Percentiles rank a stretch among this genome's conserved stretches.
These are phyloP conservation scores for Diadema setosum DNA, from an alignment of 35 echinoderm and acorn worm species.

Conservation along the genomic window DNA sequence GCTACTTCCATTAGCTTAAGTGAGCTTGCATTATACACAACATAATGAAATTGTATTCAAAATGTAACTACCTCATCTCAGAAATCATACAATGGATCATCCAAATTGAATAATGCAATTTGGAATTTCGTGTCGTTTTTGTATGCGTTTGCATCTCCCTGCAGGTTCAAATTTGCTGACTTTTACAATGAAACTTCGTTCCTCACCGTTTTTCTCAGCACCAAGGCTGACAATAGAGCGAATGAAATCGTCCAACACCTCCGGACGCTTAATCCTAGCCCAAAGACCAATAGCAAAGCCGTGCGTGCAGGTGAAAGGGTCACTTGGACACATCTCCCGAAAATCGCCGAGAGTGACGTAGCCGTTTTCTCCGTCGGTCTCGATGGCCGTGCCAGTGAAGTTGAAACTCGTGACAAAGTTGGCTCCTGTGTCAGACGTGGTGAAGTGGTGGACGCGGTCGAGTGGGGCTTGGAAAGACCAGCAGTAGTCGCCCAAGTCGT, in stretches of 20 bases:
- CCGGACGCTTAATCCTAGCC: conserved; percentile 25
- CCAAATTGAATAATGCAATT: no score
- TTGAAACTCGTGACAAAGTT: not conserved
- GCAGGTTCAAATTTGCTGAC: no score
- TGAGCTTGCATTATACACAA: no score
- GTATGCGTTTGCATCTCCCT: no score
- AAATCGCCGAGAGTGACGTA: conserved; percentile 22
- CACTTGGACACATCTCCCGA: conserved; percentile 13
- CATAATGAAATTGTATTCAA: no score
- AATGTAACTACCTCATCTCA: no score
- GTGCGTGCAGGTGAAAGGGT: conserved; percentile 47
- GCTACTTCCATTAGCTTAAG: no score
- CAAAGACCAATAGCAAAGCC: conserved; percentile 67
- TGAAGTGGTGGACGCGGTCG: not conserved
- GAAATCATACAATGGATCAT: no score
- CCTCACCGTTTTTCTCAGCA: conserved; percentile 51
- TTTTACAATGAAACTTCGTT: no score
- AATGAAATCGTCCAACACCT: not conserved
- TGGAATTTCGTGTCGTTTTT: no score
- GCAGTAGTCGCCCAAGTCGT: conserved; percentile 7
- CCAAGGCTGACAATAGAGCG: conserved; percentile 58
- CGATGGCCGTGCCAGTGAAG: conserved; percentile 13
- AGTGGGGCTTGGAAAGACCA: conserved; percentile 50
- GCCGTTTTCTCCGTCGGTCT: conserved; percentile 14
- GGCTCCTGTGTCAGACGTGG: not conserved